Evolutionary conservation across 2,113 vertebrate genomes (phyloP).

Genomic region (Proterorhinus semilunaris): DNA sequence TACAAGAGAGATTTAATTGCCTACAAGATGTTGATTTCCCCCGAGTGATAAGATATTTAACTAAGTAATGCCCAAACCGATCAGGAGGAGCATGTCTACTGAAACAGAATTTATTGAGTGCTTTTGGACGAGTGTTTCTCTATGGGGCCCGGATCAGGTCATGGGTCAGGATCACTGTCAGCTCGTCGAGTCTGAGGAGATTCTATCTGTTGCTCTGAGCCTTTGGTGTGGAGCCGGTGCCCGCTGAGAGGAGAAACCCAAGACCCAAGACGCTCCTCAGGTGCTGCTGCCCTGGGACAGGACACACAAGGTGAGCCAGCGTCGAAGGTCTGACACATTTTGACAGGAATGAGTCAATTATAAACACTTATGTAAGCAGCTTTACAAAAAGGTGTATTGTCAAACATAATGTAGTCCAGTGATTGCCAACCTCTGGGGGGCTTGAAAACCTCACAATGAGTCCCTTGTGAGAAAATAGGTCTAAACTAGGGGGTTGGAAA

Average conservation of each 20-base stretch:
- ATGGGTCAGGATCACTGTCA: conserved; percentile 30
- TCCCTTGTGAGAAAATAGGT: too few relatives aligned
- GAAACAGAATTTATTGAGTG: not conserved
- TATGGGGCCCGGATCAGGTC: conserved; percentile 32
- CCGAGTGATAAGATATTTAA: conserved; percentile 12
- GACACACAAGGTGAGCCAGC: conserved; percentile 41
- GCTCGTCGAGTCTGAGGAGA: conserved; percentile 23
- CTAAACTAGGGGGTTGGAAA: too few relatives aligned
- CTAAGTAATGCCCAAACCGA: not conserved
- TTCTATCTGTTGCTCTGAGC: conserved; percentile 31
- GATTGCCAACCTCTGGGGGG: too few relatives aligned
- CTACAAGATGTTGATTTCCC: conserved; percentile 26
- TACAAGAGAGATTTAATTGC: conserved; percentile 33
- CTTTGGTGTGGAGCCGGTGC: conserved; percentile 24
- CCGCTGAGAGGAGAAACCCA: conserved; percentile 45
- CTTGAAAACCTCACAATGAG: too few relatives aligned
- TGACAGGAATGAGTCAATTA: conserved; percentile 14
- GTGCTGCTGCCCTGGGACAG: conserved; percentile 27
- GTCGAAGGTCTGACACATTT: conserved; percentile 31
- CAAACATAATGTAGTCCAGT: not conserved
- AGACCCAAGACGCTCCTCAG: conserved; percentile 54
- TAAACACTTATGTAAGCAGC: not conserved
- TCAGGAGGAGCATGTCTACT: not conserved
- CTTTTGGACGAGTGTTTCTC: not conserved
- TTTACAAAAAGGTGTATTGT: not conserved